Base-by-base conservation (phyloP, 2,888 invertebrate genomes). In the Drosophila emarginata region DNA sequence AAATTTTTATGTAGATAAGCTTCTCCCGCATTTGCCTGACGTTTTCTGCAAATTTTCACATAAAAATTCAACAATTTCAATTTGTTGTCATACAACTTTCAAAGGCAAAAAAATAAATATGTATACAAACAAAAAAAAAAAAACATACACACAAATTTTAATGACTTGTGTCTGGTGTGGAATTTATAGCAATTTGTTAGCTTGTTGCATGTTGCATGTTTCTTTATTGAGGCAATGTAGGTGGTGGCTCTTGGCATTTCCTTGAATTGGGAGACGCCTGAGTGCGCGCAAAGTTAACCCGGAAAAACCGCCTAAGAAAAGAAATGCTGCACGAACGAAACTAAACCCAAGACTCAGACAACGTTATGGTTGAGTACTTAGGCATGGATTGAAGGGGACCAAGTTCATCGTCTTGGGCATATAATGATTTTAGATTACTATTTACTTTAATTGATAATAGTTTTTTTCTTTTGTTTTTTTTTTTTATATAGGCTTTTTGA, bases 51-150 rank as follows among this genome's bases (percentile, higher is more conserved):
- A 9, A 45, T 45, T 56, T 52, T 52, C 23, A 26, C 14, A 9
- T n/a, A 62, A 6, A 40, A 18, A 40, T n/a, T 36, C 59, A 72
- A 36, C 12, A 36, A 36, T 15, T 45, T 26, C 26, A 52, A 26
- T 26, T 52, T 52, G 26, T 28, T 45, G 45, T 45, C 45, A 45
- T 45, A 21, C 45, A 45, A 45, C 45, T 45, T 45, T 45, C 45
- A 45, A 45, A 45, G 45, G 45, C 45, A 45, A 15, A 2, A 15
- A 45, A 45, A 45, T 4, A 45, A 21, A 21, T 18, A 21, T 11
- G n/a, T n/a, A n/a, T n/a, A n/a, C n/a, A n/a, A n/a, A n/a, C n/a
- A n/a, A n/a, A n/a, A 11, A 21, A 12, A 45, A 45, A 21, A 45
- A 45, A 45, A 11, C 2, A 18, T 1, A 45, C 1, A 45, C 40